Percentiles rank a stretch among this genome's conserved stretches.
These are phyloP conservation scores for Atlantisia rogersi DNA, from an alignment of 2,113 vertebrate species.

Conservation along the genomic window DNA sequence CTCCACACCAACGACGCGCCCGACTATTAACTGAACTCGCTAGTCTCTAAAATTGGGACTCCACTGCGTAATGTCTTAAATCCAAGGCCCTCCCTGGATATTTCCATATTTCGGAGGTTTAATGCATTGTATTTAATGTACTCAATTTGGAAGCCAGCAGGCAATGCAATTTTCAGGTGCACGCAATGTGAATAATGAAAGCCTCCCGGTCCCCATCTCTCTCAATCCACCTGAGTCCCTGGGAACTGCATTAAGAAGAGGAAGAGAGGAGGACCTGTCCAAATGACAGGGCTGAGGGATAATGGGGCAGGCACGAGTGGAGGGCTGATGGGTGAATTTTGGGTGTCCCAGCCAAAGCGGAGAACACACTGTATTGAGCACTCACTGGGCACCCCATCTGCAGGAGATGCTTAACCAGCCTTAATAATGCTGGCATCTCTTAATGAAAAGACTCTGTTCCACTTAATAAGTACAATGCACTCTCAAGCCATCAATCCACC, in stretches of 20 bases:
- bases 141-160: slow-evolving; percentile 39
- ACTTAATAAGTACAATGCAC: neutral
- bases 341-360: neutral
- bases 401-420: neutral
- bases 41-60: neutral
- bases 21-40: neutral
- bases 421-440: neutral
- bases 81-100: neutral
- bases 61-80: neutral
- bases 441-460: slow-evolving; percentile 17
- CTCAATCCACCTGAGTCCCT: slow-evolving; percentile 25
- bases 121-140: slow-evolving; percentile 30
- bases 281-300: slow-evolving; percentile 4
- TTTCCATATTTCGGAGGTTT: slow-evolving; percentile 28
- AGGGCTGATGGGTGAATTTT: neutral
- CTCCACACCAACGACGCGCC: neutral
- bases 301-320: neutral
- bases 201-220: neutral
- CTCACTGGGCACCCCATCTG: neutral
- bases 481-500: neutral
- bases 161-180: slow-evolving; percentile 40
- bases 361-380: neutral
- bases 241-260: slow-evolving; percentile 1
- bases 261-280: neutral
- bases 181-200: slow-evolving; percentile 3